These are phyloP conservation scores for Latrodectus geometricus DNA, from an alignment of 1,140 invertebrate genomes.

Conservation along the genomic window DNA sequence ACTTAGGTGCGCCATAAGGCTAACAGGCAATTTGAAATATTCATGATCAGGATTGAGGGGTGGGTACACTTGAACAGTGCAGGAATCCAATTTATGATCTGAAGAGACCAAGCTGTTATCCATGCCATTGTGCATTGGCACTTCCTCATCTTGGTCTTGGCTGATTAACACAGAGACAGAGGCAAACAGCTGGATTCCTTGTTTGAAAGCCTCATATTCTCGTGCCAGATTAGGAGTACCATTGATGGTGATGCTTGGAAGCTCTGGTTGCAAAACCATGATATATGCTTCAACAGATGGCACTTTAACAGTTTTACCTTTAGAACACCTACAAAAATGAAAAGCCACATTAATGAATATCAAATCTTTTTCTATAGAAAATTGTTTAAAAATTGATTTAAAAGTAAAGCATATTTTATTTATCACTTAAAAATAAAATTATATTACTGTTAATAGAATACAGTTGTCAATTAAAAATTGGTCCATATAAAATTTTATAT, in stretches of 20 bases:
- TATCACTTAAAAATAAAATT: no score
- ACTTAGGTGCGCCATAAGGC: conserved; percentile 79
- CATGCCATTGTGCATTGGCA: conserved; percentile 54
- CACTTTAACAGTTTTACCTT: conserved; percentile 78
- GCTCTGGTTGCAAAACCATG: conserved; percentile 86
- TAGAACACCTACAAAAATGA: conserved; percentile 74
- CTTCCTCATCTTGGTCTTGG: conserved; percentile 65
- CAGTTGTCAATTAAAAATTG: no score
- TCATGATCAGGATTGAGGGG: conserved; percentile 95
- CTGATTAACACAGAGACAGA: conserved; percentile 77
- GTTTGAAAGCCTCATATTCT: conserved; percentile 86
- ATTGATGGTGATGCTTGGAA: conserved; percentile 85
- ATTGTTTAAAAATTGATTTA: no score
- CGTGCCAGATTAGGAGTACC: conserved; percentile 84
- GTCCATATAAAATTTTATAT: no score
- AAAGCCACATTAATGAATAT: not conserved
- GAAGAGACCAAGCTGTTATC: conserved; percentile 31
- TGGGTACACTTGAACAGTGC: conserved; percentile 90
- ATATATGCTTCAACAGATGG: conserved; percentile 84
- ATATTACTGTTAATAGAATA: no score
- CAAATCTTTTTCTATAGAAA: no score
- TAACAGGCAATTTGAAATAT: conserved; percentile 81
- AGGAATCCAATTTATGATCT: conserved; percentile 81
- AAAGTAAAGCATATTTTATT: no score
- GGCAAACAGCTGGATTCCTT: conserved; percentile 85